These are phyloP conservation scores for Notolepis coatsorum DNA, from an alignment of 2,797 vertebrate species.

Conservation along the genomic window DNA sequence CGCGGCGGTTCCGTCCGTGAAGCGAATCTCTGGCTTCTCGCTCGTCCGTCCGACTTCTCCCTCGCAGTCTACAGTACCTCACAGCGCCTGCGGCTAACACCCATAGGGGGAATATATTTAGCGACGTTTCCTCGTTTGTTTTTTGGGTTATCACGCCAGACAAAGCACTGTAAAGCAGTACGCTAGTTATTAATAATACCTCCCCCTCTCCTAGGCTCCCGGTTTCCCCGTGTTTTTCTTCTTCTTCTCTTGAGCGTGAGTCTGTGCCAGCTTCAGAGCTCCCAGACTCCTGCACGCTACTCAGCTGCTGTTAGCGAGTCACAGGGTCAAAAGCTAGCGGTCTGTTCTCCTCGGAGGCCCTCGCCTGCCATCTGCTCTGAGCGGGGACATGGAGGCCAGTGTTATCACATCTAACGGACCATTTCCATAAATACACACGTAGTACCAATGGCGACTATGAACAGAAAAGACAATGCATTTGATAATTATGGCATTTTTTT, in stretches of 20 bases:
- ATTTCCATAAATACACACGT: conserved; percentile 68
- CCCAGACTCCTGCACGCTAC: conserved; percentile 65
- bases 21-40: conserved; percentile 27
- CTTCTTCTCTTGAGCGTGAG: conserved; percentile 62
- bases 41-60: too few relatives aligned
- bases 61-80: background rate
- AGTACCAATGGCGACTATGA: conserved; percentile 40
- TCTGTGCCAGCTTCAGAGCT: conserved; percentile 67
- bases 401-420: conserved; percentile 64
- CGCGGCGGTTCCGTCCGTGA: conserved; percentile 35
- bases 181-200: conserved; percentile 61
- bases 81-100: conserved; percentile 31
- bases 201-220: conserved; percentile 54
- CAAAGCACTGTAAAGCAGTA: conserved; percentile 45
- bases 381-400: conserved; percentile 58
- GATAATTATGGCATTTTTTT: conserved; percentile 68
- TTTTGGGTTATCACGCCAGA: conserved; percentile 50
- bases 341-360: conserved; percentile 61
- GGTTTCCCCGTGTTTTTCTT: conserved; percentile 74
- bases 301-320: conserved; percentile 70
- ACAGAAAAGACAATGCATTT: conserved; percentile 30
- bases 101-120: conserved; percentile 4
- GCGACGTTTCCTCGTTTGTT: conserved; percentile 25
- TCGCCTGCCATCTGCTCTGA: conserved; percentile 68
- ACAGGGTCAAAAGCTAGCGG: conserved; percentile 56